phyloP scores from a whole-genome alignment of 2,113 vertebrate species.

The Lophius piscatorius region DNA sequence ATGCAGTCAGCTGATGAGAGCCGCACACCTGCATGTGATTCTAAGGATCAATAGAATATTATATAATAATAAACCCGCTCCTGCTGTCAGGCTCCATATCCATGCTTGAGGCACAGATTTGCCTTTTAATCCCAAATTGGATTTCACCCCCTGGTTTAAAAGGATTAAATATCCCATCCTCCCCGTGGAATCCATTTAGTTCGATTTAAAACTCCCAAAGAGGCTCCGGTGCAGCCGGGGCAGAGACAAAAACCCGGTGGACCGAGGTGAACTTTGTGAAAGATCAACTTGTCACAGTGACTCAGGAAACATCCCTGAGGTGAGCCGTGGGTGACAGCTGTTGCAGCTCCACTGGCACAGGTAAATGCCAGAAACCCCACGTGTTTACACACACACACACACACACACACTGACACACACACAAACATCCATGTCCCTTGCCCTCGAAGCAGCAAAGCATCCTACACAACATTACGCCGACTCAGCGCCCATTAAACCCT shows the following conservation, averaged over 20 bases:
- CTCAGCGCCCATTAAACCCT: no score
- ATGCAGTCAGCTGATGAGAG: slow-evolving; percentile 10
- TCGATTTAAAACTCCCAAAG: slow-evolving; percentile 12
- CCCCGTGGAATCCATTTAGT: slow-evolving; percentile 6
- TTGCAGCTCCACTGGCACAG: slow-evolving; percentile 61
- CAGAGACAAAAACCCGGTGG: slow-evolving; percentile 52
- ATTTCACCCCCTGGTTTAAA: neutral
- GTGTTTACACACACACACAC: slow-evolving; percentile 25
- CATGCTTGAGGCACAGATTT: neutral
- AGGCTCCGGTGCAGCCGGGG: slow-evolving; percentile 1
- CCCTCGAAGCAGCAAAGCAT: no score
- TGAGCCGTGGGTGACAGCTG: slow-evolving; percentile 74
- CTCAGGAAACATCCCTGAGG: slow-evolving; percentile 78
- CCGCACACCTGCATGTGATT: slow-evolving; percentile 21
- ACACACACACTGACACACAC: neutral
- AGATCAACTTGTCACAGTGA: slow-evolving; percentile 76
- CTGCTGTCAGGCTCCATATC: neutral
- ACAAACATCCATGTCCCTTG: neutral
- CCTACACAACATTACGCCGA: no score
- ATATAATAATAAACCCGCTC: no score
- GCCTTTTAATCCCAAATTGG: neutral
- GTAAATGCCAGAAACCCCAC: slow-evolving; percentile 74
- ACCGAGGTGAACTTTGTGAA: slow-evolving; percentile 76
- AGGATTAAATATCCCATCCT: neutral
- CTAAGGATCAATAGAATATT: slow-evolving; percentile 37